These are phyloP conservation scores for Pheosia tremula DNA, from an alignment of 2,888 invertebrate genomes.

Conservation along the genomic window DNA sequence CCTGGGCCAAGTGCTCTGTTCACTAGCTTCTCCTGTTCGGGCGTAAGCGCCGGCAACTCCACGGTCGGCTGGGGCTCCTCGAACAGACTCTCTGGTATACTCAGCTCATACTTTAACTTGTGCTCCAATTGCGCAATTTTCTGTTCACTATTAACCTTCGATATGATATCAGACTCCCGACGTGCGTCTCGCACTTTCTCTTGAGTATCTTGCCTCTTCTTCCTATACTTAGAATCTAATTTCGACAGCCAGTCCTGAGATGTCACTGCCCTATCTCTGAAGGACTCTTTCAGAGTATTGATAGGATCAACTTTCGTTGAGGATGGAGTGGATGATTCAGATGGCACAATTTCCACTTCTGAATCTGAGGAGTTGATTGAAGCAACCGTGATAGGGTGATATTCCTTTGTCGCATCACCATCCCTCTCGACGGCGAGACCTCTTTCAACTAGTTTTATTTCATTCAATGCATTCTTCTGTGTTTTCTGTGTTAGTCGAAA, in stretches of 20 bases:
- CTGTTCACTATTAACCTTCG: slow-evolving; percentile 75
- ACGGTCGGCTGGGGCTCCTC: slow-evolving; percentile 73
- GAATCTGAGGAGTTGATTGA: slow-evolving; percentile 79
- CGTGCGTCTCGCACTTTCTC: slow-evolving; percentile 75
- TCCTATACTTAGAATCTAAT: slow-evolving; percentile 75
- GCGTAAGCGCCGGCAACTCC: slow-evolving; percentile 86
- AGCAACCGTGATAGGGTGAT: slow-evolving; percentile 74
- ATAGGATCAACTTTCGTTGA: slow-evolving; percentile 69
- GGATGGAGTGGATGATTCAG: slow-evolving; percentile 72
- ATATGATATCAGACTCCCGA: slow-evolving; percentile 75
- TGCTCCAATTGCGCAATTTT: slow-evolving; percentile 73
- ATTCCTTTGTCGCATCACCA: slow-evolving; percentile 58
- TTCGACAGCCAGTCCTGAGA: slow-evolving; percentile 82
- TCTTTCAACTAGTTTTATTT: slow-evolving; percentile 64
- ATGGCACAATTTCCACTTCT: slow-evolving; percentile 71
- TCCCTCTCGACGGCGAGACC: slow-evolving; percentile 57
- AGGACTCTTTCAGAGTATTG: slow-evolving; percentile 84
- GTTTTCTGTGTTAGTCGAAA: slow-evolving; percentile 62
- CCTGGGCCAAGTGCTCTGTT: slow-evolving; percentile 84
- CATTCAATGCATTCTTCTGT: slow-evolving; percentile 66
- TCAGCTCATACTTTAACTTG: slow-evolving; percentile 72
- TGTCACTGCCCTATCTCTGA: slow-evolving; percentile 78
- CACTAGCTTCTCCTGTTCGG: slow-evolving; percentile 86
- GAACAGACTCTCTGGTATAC: slow-evolving; percentile 78
- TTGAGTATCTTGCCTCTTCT: slow-evolving; percentile 67